phyloP scores from a whole-genome alignment of 2,113 vertebrate species.

The Pristiophorus japonicus region DNA sequence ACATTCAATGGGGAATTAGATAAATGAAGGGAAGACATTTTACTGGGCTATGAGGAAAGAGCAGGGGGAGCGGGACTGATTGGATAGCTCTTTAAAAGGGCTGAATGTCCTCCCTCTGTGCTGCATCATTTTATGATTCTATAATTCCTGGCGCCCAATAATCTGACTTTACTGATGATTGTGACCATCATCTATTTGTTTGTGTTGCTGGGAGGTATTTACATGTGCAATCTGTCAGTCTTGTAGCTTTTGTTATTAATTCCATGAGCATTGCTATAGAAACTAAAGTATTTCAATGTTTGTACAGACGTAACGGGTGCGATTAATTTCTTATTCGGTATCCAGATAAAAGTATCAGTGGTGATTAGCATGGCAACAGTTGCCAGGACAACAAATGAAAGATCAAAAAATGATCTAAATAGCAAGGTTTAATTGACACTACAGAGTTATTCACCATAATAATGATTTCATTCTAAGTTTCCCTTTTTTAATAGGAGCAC shows the following conservation, averaged over 20 bases:
- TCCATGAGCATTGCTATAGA: constrained; percentile 61
- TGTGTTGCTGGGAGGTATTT: not conserved
- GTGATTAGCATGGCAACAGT: constrained; percentile 61
- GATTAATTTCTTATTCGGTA: constrained; percentile 59
- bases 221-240: not conserved
- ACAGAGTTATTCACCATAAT: constrained; percentile 63
- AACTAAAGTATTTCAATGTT: constrained; percentile 70
- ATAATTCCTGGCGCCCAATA: not conserved
- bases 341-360: constrained; percentile 53
- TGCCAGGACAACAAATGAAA: constrained; percentile 69
- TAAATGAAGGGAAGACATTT: not conserved
- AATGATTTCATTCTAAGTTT: constrained; percentile 55
- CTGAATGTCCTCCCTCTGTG: not conserved
- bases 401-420: constrained; percentile 61
- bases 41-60: not conserved
- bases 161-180: not conserved
- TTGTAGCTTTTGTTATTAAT: constrained; percentile 10
- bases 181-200: not conserved
- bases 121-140: not conserved
- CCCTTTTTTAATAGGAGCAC: constrained; percentile 70
- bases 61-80: not conserved
- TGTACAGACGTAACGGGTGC: constrained; percentile 65
- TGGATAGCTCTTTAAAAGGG: not conserved
- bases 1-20: not conserved
- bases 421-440: constrained; percentile 62